Evolutionary conservation across 2,797 vertebrate species (phyloP).

Genomic region (Chiloscyllium punctatum): DNA sequence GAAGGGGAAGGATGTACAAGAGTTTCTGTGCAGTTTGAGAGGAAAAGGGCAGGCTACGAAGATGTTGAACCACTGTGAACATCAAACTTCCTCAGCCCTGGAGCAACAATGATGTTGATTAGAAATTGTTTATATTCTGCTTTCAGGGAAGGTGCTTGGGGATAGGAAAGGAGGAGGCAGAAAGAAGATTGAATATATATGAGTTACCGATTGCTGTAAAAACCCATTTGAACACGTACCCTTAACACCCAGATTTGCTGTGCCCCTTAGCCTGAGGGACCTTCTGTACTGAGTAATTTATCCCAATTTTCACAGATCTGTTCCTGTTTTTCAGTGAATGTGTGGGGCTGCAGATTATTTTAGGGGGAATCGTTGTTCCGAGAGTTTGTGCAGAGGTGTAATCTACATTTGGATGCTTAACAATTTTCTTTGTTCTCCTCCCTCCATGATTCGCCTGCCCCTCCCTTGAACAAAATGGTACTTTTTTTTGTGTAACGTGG

Average conservation of each 20-base stretch:
- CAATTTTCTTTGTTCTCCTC: not conserved
- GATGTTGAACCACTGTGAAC: not conserved
- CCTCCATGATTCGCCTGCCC: too few species aligned
- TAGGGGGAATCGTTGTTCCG: not conserved
- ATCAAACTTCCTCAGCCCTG: not conserved
- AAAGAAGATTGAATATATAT: not conserved
- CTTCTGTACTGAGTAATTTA: not conserved
- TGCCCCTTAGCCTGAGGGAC: not conserved
- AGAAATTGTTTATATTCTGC: not conserved
- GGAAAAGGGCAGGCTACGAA: not conserved
- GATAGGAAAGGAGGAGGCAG: not conserved
- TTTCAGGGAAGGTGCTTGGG: too few species aligned
- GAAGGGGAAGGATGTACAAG: constrained; percentile 20
- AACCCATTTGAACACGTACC: not conserved
- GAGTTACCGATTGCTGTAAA: not conserved
- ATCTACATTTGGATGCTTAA: not conserved
- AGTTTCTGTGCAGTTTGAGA: not conserved
- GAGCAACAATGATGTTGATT: not conserved
- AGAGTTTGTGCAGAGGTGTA: not conserved
- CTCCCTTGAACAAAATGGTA: too few species aligned
- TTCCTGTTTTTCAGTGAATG: not conserved
- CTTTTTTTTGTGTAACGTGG: not conserved
- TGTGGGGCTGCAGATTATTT: not conserved
- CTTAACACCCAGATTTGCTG: not conserved
- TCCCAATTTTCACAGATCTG: not conserved